These are phyloP conservation scores for Protosalanx chinensis DNA, from an alignment of 2,797 vertebrate genomes.

Conservation along the genomic window DNA sequence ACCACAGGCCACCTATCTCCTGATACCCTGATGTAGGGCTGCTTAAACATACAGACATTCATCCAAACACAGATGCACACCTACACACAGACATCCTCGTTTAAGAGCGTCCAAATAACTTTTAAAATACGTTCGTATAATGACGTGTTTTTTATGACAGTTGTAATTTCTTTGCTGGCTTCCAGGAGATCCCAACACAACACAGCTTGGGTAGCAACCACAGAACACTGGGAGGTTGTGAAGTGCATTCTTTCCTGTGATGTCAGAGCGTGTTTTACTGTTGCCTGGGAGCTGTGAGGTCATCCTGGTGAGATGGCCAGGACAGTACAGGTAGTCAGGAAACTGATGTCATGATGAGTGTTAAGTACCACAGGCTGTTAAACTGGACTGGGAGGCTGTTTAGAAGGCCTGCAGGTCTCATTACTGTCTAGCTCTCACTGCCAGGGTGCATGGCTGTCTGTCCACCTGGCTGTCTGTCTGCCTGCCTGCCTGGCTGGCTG, in stretches of 20 bases:
- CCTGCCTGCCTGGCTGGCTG: too few species aligned
- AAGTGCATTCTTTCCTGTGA: constrained; percentile 46
- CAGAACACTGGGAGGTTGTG: constrained; percentile 26
- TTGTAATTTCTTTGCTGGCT: constrained; percentile 4
- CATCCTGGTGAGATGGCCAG: constrained; percentile 28
- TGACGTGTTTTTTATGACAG: constrained; percentile 15
- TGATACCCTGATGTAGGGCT: too few species aligned
- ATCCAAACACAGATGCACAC: too few species aligned
- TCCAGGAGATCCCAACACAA: constrained; percentile 1
- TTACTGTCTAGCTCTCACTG: background rate
- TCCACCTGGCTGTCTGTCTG: background rate
- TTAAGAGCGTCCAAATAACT: too few species aligned
- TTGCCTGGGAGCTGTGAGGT: constrained; percentile 31
- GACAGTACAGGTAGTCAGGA: constrained; percentile 43
- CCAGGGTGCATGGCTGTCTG: background rate
- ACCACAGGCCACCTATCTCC: too few species aligned
- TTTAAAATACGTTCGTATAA: background rate
- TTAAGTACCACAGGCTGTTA: constrained; percentile 16
- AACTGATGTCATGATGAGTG: constrained; percentile 42
- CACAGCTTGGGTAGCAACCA: constrained; percentile 21
- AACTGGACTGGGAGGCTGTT: constrained; percentile 28
- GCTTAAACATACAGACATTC: too few species aligned
- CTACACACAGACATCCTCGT: too few species aligned
- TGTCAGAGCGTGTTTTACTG: constrained; percentile 40
- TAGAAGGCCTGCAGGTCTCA: constrained; percentile 11